Evolutionary conservation across 1,140 invertebrate genomes (phyloP), one percentile per base, ranked within the genome.

Genomic region (Drosophila ohnishii): DNA sequence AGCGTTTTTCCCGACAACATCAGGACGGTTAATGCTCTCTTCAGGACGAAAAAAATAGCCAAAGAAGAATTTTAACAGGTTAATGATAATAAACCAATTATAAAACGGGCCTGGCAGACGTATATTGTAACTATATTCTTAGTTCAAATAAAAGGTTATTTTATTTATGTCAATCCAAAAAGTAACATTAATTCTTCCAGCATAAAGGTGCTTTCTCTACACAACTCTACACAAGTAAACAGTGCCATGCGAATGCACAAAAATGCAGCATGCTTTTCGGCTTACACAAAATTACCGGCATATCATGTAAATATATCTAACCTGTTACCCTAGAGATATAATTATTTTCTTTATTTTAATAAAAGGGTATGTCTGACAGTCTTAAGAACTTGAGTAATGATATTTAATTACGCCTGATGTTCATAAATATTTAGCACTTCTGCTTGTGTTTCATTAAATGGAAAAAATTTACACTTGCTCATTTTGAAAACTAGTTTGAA

Each of bases 201-300:
- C 5, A 39, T 5, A 39, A 39, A 7, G 2, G 5, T 1, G 11
- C 19, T 45, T 19, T 50, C 30, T 50, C 30, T 51, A 51, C 48
- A 34, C 30, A 2, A 19, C 0, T 34, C 28, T 51, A 50, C 47
- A 30, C 6, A 28, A n/a, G 3, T 28, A 10, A 25, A 22, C 28
- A 6, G 28, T 9, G 30, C 13, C 53, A 39, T 39, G 50, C 16
- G 19, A 39, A 39, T 32, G 8, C 19, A n/a, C 25, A 22, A n/a
- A 22, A 37, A 25, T 34, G 16, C 14, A 32, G 61, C 61, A 61
- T 63, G 60, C 56, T 63, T 63, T 61, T 42, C 2, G 35, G 61
- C 6, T 11, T n/a, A 1, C 7, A 16, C 34, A 11, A 11, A 16
- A 5, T 59, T 9, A 2, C 2, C 8, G 1, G 0, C 14, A 42